phyloP scores from a whole-genome alignment of 2,113 vertebrate genomes.

The Rhinogobius similis region DNA sequence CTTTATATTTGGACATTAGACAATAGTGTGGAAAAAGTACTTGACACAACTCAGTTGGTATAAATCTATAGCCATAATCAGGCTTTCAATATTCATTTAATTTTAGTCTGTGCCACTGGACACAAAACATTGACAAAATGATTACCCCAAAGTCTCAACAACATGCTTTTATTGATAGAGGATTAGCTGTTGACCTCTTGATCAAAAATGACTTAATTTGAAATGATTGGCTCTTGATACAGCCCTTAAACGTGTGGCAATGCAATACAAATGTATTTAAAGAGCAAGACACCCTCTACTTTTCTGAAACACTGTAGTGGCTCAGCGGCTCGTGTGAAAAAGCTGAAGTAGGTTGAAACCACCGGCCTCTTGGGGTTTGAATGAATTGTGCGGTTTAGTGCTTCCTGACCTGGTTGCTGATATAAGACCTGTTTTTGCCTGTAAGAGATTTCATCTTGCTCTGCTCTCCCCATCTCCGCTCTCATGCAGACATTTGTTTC shows the following conservation, averaged over 20 bases:
- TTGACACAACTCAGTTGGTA: too few species aligned
- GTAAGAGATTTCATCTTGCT: not conserved
- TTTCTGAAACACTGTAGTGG: not conserved
- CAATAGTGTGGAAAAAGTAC: too few species aligned
- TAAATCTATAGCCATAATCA: too few species aligned
- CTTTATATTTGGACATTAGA: too few species aligned
- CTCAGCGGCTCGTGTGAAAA: not conserved
- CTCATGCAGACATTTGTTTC: conserved; percentile 26
- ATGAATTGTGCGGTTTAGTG: not conserved
- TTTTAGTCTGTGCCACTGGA: too few species aligned
- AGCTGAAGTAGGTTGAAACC: conserved; percentile 1
- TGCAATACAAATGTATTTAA: not conserved
- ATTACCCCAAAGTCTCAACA: not conserved
- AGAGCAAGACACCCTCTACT: not conserved
- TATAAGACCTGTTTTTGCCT: not conserved
- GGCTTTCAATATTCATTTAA: too few species aligned
- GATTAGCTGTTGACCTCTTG: not conserved
- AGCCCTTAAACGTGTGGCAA: not conserved
- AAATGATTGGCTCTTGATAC: not conserved
- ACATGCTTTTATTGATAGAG: not conserved
- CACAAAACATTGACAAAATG: too few species aligned
- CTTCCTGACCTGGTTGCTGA: conserved; percentile 3
- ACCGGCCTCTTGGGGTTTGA: not conserved
- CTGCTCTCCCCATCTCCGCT: conserved; percentile 5
- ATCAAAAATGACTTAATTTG: not conserved